These are phyloP conservation scores for Pristionchus entomophagus DNA, from an alignment of 2,888 invertebrate genomes.

Conservation along the genomic window DNA sequence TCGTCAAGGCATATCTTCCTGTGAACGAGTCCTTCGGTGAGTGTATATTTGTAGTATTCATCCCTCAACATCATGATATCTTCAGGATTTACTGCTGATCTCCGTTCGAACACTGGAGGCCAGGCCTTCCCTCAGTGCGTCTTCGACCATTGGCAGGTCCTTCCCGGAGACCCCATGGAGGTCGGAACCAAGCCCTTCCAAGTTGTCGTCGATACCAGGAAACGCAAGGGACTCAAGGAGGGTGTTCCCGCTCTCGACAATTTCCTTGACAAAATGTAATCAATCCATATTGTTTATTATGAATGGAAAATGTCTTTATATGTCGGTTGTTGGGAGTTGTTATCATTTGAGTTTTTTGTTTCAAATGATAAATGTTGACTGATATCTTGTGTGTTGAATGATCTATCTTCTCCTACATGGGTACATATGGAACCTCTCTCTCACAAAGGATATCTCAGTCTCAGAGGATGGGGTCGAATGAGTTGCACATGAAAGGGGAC, in stretches of 20 bases:
- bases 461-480: too few relatives aligned
- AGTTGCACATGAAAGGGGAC: too few relatives aligned
- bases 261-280: too few relatives aligned
- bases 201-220: slow-evolving; percentile 87
- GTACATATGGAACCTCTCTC: too few relatives aligned
- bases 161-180: slow-evolving; percentile 94
- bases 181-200: slow-evolving; percentile 76
- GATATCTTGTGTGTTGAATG: too few relatives aligned
- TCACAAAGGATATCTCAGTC: too few relatives aligned
- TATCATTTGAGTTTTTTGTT: slow-evolving; percentile 44
- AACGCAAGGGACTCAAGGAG: slow-evolving; percentile 98
- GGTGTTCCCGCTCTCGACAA: too few relatives aligned
- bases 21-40: slow-evolving; percentile 97
- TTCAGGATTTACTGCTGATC: slow-evolving; percentile 91
- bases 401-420: too few relatives aligned
- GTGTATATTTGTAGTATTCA: too few relatives aligned
- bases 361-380: slow-evolving; percentile 48
- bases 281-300: slow-evolving; percentile 26
- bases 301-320: slow-evolving; percentile 21
- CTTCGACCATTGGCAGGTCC: slow-evolving; percentile 98
- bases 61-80: neutral
- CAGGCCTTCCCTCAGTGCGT: slow-evolving; percentile 89
- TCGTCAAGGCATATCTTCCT: slow-evolving; percentile 83
- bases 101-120: slow-evolving; percentile 90
- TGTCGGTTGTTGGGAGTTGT: slow-evolving; percentile 46